Percentiles rank a stretch among this genome's conserved stretches.
Conservation (phyloP, 2,797 vertebrate species). For the Paratrypauchen microcephalus region DNA sequence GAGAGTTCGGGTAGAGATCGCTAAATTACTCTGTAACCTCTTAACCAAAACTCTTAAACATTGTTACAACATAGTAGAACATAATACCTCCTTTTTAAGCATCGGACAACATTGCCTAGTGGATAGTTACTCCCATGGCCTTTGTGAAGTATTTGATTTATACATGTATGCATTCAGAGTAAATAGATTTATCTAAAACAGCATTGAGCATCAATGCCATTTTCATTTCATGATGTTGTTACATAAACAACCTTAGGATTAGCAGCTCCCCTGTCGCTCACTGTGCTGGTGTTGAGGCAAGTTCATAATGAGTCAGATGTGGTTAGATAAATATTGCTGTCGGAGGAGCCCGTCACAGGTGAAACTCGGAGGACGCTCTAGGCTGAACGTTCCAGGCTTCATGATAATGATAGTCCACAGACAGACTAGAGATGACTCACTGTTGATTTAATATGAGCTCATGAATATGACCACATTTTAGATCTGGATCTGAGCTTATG, state of each 20-base stretch:
- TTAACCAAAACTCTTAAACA: too few relatives aligned
- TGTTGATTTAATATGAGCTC: neutral
- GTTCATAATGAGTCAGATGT: conserved; percentile 5
- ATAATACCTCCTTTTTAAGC: too few relatives aligned
- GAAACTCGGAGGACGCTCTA: conserved; percentile 7
- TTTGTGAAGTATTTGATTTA: too few relatives aligned
- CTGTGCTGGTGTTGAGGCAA: neutral
- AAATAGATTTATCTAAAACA: neutral
- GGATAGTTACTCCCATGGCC: too few relatives aligned
- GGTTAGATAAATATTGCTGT: neutral
- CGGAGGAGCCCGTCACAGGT: neutral
- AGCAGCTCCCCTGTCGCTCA: neutral
- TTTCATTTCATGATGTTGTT: neutral
- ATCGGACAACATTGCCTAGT: too few relatives aligned
- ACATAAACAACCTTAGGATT: neutral
- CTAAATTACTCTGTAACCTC: too few relatives aligned
- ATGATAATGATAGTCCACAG: neutral
- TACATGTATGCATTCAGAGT: too few relatives aligned
- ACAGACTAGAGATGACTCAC: neutral
- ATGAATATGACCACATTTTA: neutral
- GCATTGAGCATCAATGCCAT: neutral
- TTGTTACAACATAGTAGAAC: too few relatives aligned
- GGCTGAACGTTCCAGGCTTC: neutral
- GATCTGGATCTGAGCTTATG: neutral
- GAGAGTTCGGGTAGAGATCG: too few relatives aligned